These are phyloP conservation scores for Calliphora vicina DNA, from an alignment of 1,140 invertebrate genomes.

Conservation along the genomic window DNA sequence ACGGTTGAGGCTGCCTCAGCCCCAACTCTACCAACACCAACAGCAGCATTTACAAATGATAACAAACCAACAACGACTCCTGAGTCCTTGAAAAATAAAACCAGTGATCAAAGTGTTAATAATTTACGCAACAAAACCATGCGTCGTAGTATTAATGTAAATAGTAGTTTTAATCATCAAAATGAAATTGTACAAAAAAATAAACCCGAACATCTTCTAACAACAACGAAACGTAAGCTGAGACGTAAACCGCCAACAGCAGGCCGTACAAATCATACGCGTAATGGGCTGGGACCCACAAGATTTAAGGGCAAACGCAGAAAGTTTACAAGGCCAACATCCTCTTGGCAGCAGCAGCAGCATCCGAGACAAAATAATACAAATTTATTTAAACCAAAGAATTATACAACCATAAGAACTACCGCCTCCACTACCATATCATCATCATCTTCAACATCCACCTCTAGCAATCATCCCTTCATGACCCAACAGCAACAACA, in stretches of 20 bases:
- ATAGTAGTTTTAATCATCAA: constrained; percentile 50
- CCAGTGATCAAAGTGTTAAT: background rate
- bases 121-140: constrained; percentile 15
- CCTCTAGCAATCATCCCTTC: background rate
- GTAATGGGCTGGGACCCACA: background rate
- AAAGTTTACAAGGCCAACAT: constrained; percentile 46
- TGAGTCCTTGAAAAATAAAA: background rate
- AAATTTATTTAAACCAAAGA: constrained; percentile 13
- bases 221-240: constrained; percentile 46
- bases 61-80: background rate
- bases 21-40: background rate
- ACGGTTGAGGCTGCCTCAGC: background rate
- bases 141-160: constrained; percentile 49
- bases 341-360: constrained; percentile 31
- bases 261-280: constrained; percentile 37
- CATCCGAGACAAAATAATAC: background rate
- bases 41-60: too few species aligned
- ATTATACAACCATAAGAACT: constrained; percentile 13
- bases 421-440: background rate
- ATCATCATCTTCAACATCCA: background rate
- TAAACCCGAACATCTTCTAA: constrained; percentile 38
- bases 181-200: constrained; percentile 58
- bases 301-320: constrained; percentile 46
- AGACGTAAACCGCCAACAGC: constrained; percentile 47
- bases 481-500: constrained; percentile 46